Evolutionary conservation across 2,113 vertebrate species (phyloP).

Genomic region (Cebidichthys violaceus): DNA sequence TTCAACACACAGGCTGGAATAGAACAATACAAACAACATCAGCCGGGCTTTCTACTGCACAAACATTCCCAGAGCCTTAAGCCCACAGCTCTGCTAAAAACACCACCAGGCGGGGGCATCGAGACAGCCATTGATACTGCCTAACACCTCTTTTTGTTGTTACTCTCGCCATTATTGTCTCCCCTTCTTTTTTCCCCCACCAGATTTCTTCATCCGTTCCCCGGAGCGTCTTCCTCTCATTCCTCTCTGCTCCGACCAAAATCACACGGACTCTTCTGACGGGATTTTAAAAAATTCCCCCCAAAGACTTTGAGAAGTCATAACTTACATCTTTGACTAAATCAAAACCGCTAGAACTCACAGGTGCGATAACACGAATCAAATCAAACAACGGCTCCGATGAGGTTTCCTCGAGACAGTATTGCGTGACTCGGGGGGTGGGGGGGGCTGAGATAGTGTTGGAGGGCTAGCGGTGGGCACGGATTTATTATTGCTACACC

Average conservation of each 20-base stretch:
- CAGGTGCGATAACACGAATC: slow-evolving; percentile 27
- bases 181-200: neutral
- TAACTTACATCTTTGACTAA: slow-evolving; percentile 25
- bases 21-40: slow-evolving; percentile 79
- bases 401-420: neutral
- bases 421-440: neutral
- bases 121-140: slow-evolving; percentile 42
- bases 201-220: slow-evolving; percentile 42
- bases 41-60: slow-evolving; percentile 64
- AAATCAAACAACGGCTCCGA: slow-evolving; percentile 26
- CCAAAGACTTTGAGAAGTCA: slow-evolving; percentile 34
- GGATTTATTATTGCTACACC: slow-evolving; percentile 38
- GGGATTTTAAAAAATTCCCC: slow-evolving; percentile 25
- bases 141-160: slow-evolving; percentile 18
- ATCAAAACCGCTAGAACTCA: slow-evolving; percentile 33
- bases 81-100: slow-evolving; percentile 71
- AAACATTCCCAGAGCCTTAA: slow-evolving; percentile 79
- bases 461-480: neutral
- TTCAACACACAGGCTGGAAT: slow-evolving; percentile 60
- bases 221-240: neutral
- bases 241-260: slow-evolving; percentile 23
- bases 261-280: slow-evolving; percentile 39
- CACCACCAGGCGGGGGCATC: slow-evolving; percentile 35
- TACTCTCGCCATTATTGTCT: slow-evolving; percentile 21
- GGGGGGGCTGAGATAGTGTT: slow-evolving; percentile 15